Conservation (phyloP, 2,888 invertebrate genomes). For the Ophraella communa region DNA sequence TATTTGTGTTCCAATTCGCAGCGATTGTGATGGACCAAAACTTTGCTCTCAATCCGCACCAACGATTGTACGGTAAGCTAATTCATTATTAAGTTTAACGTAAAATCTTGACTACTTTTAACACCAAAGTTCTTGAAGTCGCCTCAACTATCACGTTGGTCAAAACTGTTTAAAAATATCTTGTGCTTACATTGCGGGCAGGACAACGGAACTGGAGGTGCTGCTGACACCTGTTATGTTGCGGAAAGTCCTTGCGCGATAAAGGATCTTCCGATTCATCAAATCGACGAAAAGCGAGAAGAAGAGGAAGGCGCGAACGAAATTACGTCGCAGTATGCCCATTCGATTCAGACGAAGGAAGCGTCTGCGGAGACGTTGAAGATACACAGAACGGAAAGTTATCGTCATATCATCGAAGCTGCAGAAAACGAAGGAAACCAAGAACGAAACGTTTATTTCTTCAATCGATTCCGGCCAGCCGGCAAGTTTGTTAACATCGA, state of each 20-base stretch:
- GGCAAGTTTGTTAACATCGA: constrained; percentile 58
- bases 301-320: constrained; percentile 12
- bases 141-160: background rate
- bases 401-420: constrained; percentile 58
- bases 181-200: constrained; percentile 58
- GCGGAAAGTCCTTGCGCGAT: constrained; percentile 48
- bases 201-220: constrained; percentile 62
- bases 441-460: constrained; percentile 50
- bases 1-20: too few species aligned
- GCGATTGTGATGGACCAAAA: too few species aligned
- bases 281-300: constrained; percentile 9
- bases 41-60: too few species aligned
- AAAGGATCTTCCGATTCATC: constrained; percentile 17
- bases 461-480: constrained; percentile 56
- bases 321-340: constrained; percentile 51
- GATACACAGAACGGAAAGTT: constrained; percentile 64
- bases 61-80: too few species aligned
- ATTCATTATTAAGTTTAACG: too few species aligned
- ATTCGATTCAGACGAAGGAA: constrained; percentile 39
- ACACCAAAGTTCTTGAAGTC: too few species aligned
- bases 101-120: too few species aligned
- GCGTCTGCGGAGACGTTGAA: constrained; percentile 63
- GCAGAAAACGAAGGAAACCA: constrained; percentile 47
- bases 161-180: constrained; percentile 2
- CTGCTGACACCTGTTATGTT: constrained; percentile 65